phyloP scores from a whole-genome alignment of 2,797 vertebrate genomes.

The Acipenser oxyrinchus region DNA sequence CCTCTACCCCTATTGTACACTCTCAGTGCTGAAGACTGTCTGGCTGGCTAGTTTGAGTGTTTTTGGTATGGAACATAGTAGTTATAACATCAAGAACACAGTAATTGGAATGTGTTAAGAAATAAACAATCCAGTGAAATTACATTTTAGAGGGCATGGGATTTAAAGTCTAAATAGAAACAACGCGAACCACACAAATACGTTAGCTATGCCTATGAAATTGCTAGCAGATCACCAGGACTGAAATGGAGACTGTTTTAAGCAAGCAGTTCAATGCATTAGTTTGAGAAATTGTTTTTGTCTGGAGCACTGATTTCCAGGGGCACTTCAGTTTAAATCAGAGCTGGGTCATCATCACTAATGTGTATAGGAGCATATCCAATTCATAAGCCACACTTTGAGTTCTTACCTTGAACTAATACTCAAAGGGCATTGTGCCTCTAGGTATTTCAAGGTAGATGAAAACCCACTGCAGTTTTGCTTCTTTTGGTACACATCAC shows the following conservation, averaged over 20 bases:
- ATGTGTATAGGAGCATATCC: not conserved
- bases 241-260: not conserved
- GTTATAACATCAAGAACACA: not conserved
- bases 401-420: constrained; percentile 3
- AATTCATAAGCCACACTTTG: not conserved
- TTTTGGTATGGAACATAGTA: not conserved
- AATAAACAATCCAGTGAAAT: constrained; percentile 1
- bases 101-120: not conserved
- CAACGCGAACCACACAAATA: not conserved
- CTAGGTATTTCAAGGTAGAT: too few relatives aligned
- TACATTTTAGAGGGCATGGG: not conserved
- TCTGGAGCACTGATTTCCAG: not conserved
- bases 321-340: constrained; percentile 2
- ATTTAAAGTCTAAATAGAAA: constrained; percentile 1
- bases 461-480: too few relatives aligned
- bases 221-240: not conserved
- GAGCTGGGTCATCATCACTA: not conserved
- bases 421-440: not conserved
- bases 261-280: not conserved
- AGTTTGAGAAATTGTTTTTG: not conserved
- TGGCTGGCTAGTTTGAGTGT: too few relatives aligned
- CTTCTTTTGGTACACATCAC: too few relatives aligned
- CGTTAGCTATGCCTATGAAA: not conserved
- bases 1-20: too few relatives aligned
- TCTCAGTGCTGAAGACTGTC: too few relatives aligned